phyloP scores from a whole-genome alignment of 2,888 invertebrate genomes.

The Leptinotarsa haldemani region DNA sequence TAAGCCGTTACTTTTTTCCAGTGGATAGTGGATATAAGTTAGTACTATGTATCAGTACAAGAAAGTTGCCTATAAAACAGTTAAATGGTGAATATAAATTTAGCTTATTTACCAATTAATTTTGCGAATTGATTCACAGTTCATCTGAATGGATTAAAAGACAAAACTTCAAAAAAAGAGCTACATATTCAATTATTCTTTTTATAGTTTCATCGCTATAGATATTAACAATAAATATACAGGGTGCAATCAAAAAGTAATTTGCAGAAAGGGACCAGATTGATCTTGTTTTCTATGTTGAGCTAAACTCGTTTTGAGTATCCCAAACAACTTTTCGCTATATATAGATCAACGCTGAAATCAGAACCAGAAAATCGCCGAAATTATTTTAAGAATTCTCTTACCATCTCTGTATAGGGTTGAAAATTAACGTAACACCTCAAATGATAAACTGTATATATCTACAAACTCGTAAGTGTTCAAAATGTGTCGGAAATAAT shows the following conservation, averaged over 20 bases:
- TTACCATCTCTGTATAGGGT: slow-evolving; percentile 25
- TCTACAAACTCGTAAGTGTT: slow-evolving; percentile 30
- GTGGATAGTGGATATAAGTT: not conserved
- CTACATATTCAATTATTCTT: not conserved
- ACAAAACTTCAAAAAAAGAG: too few relatives aligned
- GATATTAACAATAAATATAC: slow-evolving; percentile 7
- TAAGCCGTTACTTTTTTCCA: not conserved
- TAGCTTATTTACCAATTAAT: too few relatives aligned
- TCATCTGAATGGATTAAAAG: too few relatives aligned
- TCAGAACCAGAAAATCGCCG: slow-evolving; percentile 24
- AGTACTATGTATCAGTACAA: not conserved
- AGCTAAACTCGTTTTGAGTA: not conserved
- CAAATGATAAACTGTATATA: slow-evolving; percentile 34
- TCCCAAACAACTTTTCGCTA: not conserved
- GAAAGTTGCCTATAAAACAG: not conserved
- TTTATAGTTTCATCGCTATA: not conserved
- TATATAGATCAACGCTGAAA: not conserved
- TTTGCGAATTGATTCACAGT: too few relatives aligned
- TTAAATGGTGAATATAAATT: not conserved
- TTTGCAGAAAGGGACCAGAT: slow-evolving; percentile 12
- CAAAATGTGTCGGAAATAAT: slow-evolving; percentile 31
- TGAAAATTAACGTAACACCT: slow-evolving; percentile 33
- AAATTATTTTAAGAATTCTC: slow-evolving; percentile 21
- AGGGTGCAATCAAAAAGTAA: not conserved
- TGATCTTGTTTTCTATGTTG: not conserved